phyloP scores from a whole-genome alignment of 2,888 invertebrate species.

The Oscheius sp. region DNA sequence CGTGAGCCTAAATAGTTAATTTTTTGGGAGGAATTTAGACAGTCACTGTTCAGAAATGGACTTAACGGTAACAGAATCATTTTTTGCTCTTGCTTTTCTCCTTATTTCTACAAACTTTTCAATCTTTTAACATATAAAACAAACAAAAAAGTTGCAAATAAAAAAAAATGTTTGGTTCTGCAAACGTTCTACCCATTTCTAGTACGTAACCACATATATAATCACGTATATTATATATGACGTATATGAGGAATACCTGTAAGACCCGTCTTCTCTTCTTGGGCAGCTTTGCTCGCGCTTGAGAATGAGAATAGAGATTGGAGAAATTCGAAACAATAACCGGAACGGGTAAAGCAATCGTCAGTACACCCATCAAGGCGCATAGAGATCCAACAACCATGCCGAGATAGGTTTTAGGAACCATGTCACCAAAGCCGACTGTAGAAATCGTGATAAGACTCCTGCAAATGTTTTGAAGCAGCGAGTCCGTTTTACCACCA shows the following conservation, averaged over 20 bases:
- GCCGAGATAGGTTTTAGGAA: slow-evolving; percentile 62
- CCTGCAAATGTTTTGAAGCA: slow-evolving; percentile 22
- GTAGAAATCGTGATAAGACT: slow-evolving; percentile 64
- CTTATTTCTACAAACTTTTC: no score
- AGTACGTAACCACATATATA: no score
- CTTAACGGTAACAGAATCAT: no score
- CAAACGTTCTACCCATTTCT: no score
- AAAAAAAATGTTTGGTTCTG: no score
- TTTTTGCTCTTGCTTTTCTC: no score
- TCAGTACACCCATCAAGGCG: slow-evolving; percentile 68
- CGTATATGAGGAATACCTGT: slow-evolving; percentile 54
- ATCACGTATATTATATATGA: no score
- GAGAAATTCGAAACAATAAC: slow-evolving; percentile 68
- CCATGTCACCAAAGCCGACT: slow-evolving; percentile 65
- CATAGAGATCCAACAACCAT: slow-evolving; percentile 67
- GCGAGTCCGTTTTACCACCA: slow-evolving; percentile 57
- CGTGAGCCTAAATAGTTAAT: slow-evolving; percentile 54
- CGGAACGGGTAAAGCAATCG: slow-evolving; percentile 64
- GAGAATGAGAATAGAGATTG: slow-evolving; percentile 65
- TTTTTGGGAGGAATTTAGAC: neutral
- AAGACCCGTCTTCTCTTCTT: slow-evolving; percentile 58
- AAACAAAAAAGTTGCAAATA: no score
- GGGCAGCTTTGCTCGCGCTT: slow-evolving; percentile 61
- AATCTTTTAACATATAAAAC: no score
- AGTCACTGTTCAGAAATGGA: no score